These are phyloP conservation scores for Gastrophryne carolinensis DNA, from an alignment of 2,797 vertebrate species.

Conservation along the genomic window DNA sequence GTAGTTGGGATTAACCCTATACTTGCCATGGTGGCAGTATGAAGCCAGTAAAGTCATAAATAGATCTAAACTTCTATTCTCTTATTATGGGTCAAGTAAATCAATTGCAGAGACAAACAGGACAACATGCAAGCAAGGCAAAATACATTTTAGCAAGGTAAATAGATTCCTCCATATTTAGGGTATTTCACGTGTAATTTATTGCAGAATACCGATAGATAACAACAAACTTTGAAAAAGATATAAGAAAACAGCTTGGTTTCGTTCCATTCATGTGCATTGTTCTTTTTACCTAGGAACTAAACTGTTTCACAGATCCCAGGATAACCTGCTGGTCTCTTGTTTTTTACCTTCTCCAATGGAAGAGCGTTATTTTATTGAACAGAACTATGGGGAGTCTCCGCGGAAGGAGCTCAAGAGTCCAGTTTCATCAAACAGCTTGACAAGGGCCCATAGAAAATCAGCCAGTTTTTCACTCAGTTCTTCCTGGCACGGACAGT, in stretches of 20 bases:
- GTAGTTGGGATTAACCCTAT: no score
- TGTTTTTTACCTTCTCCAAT: constrained; percentile 54
- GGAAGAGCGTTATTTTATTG: constrained; percentile 46
- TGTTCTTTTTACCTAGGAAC: constrained; percentile 55
- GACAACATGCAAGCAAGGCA: no score
- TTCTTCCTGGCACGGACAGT: constrained; percentile 58
- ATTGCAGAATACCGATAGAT: background rate
- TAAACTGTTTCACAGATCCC: constrained; percentile 70
- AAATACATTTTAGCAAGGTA: no score
- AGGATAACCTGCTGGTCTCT: constrained; percentile 71
- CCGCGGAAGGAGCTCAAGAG: constrained; percentile 53
- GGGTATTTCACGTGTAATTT: no score
- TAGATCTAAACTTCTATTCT: no score
- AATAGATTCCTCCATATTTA: no score
- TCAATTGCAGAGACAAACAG: no score
- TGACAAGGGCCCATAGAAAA: constrained; percentile 74
- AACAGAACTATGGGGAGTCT: constrained; percentile 22
- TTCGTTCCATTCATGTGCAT: background rate
- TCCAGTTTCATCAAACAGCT: constrained; percentile 48
- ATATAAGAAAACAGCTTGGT: background rate
- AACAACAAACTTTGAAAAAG: background rate
- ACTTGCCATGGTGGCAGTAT: no score
- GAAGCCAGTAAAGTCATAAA: no score
- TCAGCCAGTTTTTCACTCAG: constrained; percentile 74
- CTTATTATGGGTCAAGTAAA: no score